Conservation (phyloP, 35 echinoderm and acorn worm genomes). For the Nesometra sesokonis region DNA sequence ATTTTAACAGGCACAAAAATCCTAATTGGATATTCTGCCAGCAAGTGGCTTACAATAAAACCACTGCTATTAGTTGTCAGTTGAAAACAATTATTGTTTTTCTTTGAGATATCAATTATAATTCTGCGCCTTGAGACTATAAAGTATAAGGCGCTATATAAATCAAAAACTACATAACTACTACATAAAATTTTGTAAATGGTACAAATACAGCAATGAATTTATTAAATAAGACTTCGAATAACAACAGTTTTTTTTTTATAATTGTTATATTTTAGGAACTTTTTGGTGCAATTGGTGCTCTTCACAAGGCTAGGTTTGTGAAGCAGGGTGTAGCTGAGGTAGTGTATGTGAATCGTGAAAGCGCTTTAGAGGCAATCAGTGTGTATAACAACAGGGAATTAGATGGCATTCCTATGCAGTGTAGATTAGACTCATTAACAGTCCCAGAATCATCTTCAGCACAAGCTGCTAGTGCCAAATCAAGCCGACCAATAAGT, state of each 20-base stretch:
- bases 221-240: no score
- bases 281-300: slow-evolving; percentile 82
- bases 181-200: no score
- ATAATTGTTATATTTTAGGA: slow-evolving; percentile 41
- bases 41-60: no score
- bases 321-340: slow-evolving; percentile 74
- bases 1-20: no score
- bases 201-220: no score
- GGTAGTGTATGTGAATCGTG: slow-evolving; percentile 64
- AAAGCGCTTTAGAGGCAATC: slow-evolving; percentile 74
- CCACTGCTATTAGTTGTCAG: no score
- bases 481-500: slow-evolving; percentile 42
- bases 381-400: slow-evolving; percentile 83
- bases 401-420: slow-evolving; percentile 90
- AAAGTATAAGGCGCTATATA: no score
- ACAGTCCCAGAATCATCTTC: slow-evolving; percentile 36
- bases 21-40: no score
- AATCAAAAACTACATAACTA: no score
- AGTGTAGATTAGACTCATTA: slow-evolving; percentile 75
- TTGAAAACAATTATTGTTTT: no score
- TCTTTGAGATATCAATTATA: no score
- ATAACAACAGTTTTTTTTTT: neutral
- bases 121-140: no score
- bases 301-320: slow-evolving; percentile 49
- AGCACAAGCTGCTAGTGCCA: neutral